phyloP scores from a whole-genome alignment of 2,797 vertebrate genomes.

The Propithecus deckenii region DNA sequence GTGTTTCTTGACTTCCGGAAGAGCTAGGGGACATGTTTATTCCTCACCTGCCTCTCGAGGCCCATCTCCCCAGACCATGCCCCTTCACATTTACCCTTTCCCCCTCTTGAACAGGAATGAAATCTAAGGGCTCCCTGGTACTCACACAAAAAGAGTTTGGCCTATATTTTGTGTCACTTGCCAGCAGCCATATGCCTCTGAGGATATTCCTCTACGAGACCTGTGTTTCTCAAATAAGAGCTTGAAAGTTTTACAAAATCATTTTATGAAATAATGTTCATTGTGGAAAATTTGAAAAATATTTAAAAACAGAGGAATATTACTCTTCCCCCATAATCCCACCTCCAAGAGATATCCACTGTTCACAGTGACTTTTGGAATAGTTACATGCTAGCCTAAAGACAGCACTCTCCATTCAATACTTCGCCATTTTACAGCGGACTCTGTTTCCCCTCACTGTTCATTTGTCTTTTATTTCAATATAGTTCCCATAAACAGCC shows the following conservation, averaged over 20 bases:
- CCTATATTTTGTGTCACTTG: neutral
- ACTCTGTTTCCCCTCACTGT: neutral
- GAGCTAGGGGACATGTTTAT: neutral
- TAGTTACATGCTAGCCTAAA: neutral
- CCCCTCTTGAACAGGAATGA: neutral
- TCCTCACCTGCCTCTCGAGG: neutral
- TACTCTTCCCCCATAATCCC: neutral
- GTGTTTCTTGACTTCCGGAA: neutral
- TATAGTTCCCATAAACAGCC: neutral
- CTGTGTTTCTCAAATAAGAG: neutral
- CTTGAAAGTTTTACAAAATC: slow-evolving; percentile 2
- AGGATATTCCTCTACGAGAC: neutral
- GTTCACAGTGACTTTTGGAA: neutral
- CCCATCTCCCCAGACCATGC: neutral
- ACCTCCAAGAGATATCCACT: neutral
- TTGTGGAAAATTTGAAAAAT: neutral
- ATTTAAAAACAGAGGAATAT: neutral
- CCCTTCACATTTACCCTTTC: neutral
- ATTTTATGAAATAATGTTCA: slow-evolving; percentile 23
- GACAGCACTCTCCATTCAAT: neutral
- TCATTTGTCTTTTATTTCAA: slow-evolving; percentile 37
- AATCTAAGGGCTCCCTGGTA: neutral
- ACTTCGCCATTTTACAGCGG: neutral
- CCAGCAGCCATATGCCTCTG: neutral
- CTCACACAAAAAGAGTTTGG: neutral